Conservation (phyloP, 1,140 invertebrate species). For the Hylaeus anthracinus region DNA sequence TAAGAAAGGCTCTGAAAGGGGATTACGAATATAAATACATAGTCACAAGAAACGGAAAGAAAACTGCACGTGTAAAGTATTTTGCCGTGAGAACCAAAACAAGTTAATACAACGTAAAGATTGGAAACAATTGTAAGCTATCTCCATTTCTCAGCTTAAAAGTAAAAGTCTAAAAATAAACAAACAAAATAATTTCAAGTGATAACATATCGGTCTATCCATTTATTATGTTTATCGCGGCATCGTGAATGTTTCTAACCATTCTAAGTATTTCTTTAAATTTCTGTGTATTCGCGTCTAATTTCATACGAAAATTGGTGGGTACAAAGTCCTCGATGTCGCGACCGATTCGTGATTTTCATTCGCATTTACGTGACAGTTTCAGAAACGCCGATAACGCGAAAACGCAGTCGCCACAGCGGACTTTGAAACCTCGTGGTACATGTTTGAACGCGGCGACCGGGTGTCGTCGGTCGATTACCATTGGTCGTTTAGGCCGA, state of each 20-base stretch:
- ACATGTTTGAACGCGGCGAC: neutral
- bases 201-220: too few relatives aligned
- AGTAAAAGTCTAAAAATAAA: too few relatives aligned
- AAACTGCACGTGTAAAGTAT: too few relatives aligned
- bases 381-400: neutral
- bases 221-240: neutral
- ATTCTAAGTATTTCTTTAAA: too few relatives aligned
- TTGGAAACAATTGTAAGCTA: too few relatives aligned
- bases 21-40: too few relatives aligned
- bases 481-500: constrained; percentile 54
- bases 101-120: too few relatives aligned
- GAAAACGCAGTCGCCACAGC: neutral
- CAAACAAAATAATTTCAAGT: too few relatives aligned
- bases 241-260: neutral
- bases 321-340: constrained; percentile 1
- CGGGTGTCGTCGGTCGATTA: constrained; percentile 1
- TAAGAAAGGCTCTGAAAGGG: too few relatives aligned
- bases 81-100: too few relatives aligned
- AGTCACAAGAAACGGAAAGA: too few relatives aligned
- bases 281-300: neutral
- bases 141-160: too few relatives aligned
- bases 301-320: neutral
- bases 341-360: neutral
- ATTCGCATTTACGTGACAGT: neutral
- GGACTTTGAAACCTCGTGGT: constrained; percentile 41